Conservation (phyloP, 2,113 vertebrate species). For the Phycodurus eques region DNA sequence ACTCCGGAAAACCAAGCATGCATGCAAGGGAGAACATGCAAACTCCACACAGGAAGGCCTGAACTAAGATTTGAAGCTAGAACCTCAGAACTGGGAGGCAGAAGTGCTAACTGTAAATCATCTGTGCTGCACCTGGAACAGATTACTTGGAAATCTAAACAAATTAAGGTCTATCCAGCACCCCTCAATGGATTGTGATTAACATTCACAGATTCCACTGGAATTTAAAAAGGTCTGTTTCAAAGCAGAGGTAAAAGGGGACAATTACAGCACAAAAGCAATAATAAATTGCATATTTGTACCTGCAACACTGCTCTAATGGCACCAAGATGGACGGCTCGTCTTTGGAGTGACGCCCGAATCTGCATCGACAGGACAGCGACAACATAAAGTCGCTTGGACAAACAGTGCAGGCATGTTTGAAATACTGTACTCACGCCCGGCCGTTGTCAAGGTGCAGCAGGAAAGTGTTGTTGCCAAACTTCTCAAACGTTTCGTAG, state of each 20-base stretch:
- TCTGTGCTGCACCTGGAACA: too few species aligned
- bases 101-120: too few species aligned
- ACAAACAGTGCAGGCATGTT: neutral
- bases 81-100: too few species aligned
- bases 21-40: too few species aligned
- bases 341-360: constrained; percentile 80
- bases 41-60: too few species aligned
- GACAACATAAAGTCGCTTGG: neutral
- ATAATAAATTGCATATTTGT: constrained; percentile 12
- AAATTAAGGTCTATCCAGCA: neutral
- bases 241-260: neutral
- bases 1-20: too few species aligned
- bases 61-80: too few species aligned
- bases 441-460: constrained; percentile 84
- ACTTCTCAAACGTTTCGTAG: constrained; percentile 86
- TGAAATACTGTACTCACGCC: constrained; percentile 61
- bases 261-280: neutral
- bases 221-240: too few species aligned
- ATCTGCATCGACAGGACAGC: constrained; percentile 61
- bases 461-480: constrained; percentile 82
- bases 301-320: constrained; percentile 81
- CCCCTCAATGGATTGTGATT: neutral
- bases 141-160: too few species aligned
- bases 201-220: neutral
- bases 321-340: constrained; percentile 80